Conservation (phyloP, 2,113 vertebrate genomes). For the Morone chrysops region DNA sequence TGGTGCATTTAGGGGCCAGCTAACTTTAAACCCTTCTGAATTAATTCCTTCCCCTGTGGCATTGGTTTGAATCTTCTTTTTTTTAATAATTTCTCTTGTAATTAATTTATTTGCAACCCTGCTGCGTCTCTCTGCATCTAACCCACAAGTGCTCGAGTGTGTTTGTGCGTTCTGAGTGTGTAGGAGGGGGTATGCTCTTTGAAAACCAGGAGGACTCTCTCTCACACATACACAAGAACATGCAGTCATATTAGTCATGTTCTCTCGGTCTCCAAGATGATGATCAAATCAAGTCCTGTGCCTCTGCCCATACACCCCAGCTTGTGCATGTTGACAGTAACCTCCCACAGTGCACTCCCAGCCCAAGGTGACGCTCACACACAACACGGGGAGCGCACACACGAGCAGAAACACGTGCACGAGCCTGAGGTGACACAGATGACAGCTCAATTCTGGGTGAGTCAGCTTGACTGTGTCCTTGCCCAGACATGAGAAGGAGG, state of each 20-base stretch:
- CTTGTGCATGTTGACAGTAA: conserved; percentile 80
- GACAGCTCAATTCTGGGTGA: conserved; percentile 83
- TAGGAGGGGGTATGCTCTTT: conserved; percentile 42
- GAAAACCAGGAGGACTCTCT: conserved; percentile 65
- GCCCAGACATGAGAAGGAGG: conserved; percentile 78
- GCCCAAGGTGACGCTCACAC: conserved; percentile 74
- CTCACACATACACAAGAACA: conserved; percentile 28
- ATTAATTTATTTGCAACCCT: conserved; percentile 29
- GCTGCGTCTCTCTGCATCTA: background rate
- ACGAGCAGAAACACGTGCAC: conserved; percentile 18
- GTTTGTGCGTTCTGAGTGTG: background rate
- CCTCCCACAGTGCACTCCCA: conserved; percentile 79
- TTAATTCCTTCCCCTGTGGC: conserved; percentile 8
- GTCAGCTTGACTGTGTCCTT: conserved; percentile 82
- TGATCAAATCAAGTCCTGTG: conserved; percentile 74
- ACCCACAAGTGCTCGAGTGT: background rate
- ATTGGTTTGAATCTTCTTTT: background rate
- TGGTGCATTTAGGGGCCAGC: conserved; percentile 20
- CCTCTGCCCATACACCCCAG: conserved; percentile 68
- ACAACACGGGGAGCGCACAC: conserved; percentile 20
- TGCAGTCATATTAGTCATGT: conserved; percentile 67
- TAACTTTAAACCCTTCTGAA: conserved; percentile 22
- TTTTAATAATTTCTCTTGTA: background rate
- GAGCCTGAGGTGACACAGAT: conserved; percentile 81
- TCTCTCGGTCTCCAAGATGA: conserved; percentile 69